phyloP scores from a whole-genome alignment of 2,113 vertebrate species.

The Arothron firmamentum region DNA sequence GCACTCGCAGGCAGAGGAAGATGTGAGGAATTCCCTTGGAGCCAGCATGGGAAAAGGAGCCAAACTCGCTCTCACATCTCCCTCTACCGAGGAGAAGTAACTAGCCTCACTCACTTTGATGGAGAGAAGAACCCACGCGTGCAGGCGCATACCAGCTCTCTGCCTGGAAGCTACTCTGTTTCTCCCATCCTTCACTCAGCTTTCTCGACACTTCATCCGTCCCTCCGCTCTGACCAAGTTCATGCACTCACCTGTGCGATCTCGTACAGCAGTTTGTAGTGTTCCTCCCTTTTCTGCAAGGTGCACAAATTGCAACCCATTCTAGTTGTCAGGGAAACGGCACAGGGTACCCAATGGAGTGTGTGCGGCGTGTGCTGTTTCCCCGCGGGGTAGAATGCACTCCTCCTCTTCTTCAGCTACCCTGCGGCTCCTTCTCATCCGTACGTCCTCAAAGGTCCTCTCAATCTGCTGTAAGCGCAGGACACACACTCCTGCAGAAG shows the following conservation, averaged over 20 bases:
- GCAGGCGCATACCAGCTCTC: slow-evolving; percentile 14
- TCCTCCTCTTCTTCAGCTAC: slow-evolving; percentile 84
- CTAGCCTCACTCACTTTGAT: slow-evolving; percentile 66
- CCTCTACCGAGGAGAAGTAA: slow-evolving; percentile 61
- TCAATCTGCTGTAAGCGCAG: slow-evolving; percentile 57
- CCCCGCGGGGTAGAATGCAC: slow-evolving; percentile 77
- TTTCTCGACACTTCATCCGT: not conserved
- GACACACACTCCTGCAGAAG: slow-evolving; percentile 54
- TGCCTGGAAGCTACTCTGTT: slow-evolving; percentile 37
- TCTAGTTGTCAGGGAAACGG: slow-evolving; percentile 80
- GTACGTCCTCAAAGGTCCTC: slow-evolving; percentile 83
- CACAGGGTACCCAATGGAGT: slow-evolving; percentile 55
- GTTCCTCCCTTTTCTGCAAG: slow-evolving; percentile 97
- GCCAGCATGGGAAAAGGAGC: slow-evolving; percentile 49
- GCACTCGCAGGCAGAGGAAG: slow-evolving; percentile 46
- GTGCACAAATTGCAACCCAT: slow-evolving; percentile 99
- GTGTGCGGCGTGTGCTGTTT: slow-evolving; percentile 69
- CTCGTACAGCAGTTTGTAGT: slow-evolving; percentile 99
- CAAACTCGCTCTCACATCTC: slow-evolving; percentile 62
- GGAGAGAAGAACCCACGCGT: slow-evolving; percentile 21
- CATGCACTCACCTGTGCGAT: slow-evolving; percentile 90
- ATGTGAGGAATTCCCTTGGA: slow-evolving; percentile 60
- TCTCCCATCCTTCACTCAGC: slow-evolving; percentile 12
- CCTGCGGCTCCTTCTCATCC: slow-evolving; percentile 85
- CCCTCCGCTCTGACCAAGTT: not conserved